Evolutionary conservation across 2,113 vertebrate genomes (phyloP), one percentile per base, ranked within the genome.

Genomic region (Sinocyclocheilus grahami): DNA sequence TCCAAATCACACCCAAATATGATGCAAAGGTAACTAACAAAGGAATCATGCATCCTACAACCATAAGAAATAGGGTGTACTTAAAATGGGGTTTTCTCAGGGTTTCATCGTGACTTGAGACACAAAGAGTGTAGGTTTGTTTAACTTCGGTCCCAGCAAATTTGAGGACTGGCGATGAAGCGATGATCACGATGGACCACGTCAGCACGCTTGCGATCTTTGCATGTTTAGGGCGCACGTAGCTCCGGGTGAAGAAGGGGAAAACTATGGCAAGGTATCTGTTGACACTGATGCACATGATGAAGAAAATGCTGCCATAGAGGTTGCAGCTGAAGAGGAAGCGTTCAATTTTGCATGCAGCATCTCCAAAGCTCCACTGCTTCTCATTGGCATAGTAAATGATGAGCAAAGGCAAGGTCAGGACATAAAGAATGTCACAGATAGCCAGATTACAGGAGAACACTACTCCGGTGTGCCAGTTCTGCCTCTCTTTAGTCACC

Each of bases 241-340:
- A 65, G 0, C 91, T 93, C 1, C 77, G 94, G 58, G 71, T 74
- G 89, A 89, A 93, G 83, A 98, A 95, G 0, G 97, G 96, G 33
- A 95, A 92, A 0, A 90, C 92, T 0, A 96, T 85, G 27, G 92
- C 96, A 37, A 97, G 30, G 8, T 95, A 97, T 12, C 95, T 92
- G 90, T 95, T 95, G 18, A 96, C 91, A 58, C 96, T 96, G 90
- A 98, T 96, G 67, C 92, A 95, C 88, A 96, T 94, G 91, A 97
- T 90, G 88, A 98, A 95, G 86, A 96, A 90, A 75, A 94, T 91
- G 83, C 96, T 93, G 1, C 92, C 93, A 0, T 96, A 96, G 20
- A 97, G 86, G 94, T 97, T 97, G 88, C 92, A 95, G 87, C 86
- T 93, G 90, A 96, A 97, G 7, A 96, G 89, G 82, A 97, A 97